Percentiles rank a stretch among this genome's conserved stretches.
These are phyloP conservation scores for Discoglossus pictus DNA, from an alignment of 2,797 vertebrate species.

Conservation along the genomic window DNA sequence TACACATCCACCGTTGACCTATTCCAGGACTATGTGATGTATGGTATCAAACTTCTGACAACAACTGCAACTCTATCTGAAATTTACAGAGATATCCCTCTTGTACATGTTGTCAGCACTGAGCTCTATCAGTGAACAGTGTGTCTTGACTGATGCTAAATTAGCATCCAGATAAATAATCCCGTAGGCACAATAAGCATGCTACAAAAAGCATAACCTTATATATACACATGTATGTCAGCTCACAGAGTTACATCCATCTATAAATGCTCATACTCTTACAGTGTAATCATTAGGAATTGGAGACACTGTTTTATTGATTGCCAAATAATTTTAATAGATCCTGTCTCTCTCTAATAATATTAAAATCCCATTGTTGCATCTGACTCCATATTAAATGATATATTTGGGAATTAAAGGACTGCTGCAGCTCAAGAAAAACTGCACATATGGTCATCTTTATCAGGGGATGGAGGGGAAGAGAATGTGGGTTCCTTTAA, in stretches of 20 bases:
- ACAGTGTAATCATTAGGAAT: not conserved
- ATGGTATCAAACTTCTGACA: slow-evolving; percentile 14
- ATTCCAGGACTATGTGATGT: too few species aligned
- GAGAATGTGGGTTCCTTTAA: too few species aligned
- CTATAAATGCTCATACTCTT: slow-evolving; percentile 3
- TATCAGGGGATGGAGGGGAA: too few species aligned
- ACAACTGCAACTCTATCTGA: not conserved
- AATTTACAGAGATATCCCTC: slow-evolving; percentile 7
- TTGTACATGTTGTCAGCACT: slow-evolving; percentile 1
- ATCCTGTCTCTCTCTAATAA: too few species aligned
- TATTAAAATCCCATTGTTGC: too few species aligned
- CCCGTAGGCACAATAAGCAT: not conserved
- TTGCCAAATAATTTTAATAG: too few species aligned
- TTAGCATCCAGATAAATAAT: not conserved
- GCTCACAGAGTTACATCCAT: not conserved
- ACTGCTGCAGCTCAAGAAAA: too few species aligned
- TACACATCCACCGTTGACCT: too few species aligned
- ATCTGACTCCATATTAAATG: too few species aligned
- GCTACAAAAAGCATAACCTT: not conserved
- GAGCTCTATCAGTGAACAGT: not conserved
- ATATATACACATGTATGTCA: slow-evolving; percentile 4
- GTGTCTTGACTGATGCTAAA: not conserved
- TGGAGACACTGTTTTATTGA: not conserved
- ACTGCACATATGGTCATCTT: too few species aligned
- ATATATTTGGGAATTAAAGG: too few species aligned